These are phyloP conservation scores for Propithecus coquereli DNA, from an alignment of 2,113 vertebrate genomes.

Conservation along the genomic window DNA sequence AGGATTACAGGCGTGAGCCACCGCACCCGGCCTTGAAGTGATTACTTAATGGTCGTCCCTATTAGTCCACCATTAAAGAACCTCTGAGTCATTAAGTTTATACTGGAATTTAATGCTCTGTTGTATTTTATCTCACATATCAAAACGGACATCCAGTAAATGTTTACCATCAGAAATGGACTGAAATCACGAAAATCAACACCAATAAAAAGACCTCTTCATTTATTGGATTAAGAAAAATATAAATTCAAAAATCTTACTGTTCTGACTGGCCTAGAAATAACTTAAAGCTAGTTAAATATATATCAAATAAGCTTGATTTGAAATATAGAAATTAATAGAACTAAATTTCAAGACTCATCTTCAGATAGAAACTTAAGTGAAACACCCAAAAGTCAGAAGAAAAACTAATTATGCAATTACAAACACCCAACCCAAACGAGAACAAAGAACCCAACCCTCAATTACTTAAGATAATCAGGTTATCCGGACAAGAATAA, in stretches of 20 bases:
- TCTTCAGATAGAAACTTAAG: not conserved
- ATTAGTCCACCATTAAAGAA: not conserved
- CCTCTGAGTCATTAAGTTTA: not conserved
- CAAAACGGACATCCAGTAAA: not conserved
- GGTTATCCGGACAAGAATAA: conserved; percentile 21
- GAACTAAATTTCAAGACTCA: not conserved
- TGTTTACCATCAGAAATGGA: not conserved
- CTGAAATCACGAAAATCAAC: not conserved
- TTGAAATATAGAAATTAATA: not conserved
- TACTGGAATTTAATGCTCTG: not conserved
- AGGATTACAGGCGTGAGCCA: too few species aligned
- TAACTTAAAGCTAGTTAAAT: not conserved
- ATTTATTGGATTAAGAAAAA: not conserved
- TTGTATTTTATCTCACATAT: not conserved
- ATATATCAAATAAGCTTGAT: not conserved
- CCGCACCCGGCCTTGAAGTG: not conserved
- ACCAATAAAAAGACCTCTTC: not conserved
- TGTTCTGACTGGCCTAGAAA: not conserved
- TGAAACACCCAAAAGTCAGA: not conserved
- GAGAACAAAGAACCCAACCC: not conserved
- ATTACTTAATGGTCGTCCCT: not conserved
- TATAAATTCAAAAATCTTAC: not conserved
- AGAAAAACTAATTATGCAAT: not conserved
- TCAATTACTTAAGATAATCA: not conserved
- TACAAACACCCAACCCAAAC: not conserved